A percentile compares a stretch with the other conserved stretches of the same genome.
These are phyloP conservation scores for Coracias cyanogaster DNA, from an alignment of 2,797 vertebrate species.

Conservation along the genomic window DNA sequence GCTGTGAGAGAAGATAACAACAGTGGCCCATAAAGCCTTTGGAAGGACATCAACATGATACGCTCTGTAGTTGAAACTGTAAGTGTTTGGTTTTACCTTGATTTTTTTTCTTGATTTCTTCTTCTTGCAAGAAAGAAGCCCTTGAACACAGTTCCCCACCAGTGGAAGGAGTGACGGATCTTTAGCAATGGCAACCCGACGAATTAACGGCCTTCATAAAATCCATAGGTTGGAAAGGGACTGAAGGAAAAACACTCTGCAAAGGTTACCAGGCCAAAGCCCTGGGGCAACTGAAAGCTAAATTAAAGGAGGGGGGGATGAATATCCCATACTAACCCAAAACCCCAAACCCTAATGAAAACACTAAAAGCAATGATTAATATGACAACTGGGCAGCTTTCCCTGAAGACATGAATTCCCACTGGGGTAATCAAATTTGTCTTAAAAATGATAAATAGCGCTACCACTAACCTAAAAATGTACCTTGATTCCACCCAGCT, in stretches of 20 bases:
- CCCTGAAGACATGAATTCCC: conserved; percentile 62
- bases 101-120: background rate
- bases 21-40: accelerated
- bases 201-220: background rate
- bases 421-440: conserved; percentile 47
- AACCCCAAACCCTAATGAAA: conserved; percentile 58
- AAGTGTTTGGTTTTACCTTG: background rate
- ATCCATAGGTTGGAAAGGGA: background rate
- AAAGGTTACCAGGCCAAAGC: conserved; percentile 44
- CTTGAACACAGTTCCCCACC: background rate
- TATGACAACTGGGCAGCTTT: conserved; percentile 62
- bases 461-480: conserved; percentile 56
- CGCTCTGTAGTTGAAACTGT: accelerated
- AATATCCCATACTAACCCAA: conserved; percentile 54
- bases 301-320: conserved; percentile 33
- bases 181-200: background rate
- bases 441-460: conserved; percentile 58
- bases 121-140: background rate
- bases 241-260: conserved; percentile 21
- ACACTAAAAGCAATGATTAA: conserved; percentile 67
- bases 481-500: conserved; percentile 30
- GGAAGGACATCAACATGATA: background rate
- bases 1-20: background rate
- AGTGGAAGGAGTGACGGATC: background rate
- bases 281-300: conserved; percentile 29